Base-by-base conservation (phyloP, 2,888 invertebrate species). In the Biston stratarius region DNA sequence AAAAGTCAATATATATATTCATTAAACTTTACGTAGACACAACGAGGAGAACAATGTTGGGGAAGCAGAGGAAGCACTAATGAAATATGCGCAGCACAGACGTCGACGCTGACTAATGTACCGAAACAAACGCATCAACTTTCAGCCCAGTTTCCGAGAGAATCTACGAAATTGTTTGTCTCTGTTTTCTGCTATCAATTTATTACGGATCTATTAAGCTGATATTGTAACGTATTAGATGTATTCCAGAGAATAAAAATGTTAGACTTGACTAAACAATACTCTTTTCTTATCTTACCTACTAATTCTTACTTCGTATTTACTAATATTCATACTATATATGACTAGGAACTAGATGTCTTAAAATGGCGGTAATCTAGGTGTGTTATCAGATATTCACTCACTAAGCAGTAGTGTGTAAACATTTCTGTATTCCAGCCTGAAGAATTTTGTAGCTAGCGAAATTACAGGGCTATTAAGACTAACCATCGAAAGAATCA, bases 41-140 rank as follows among this genome's bases (percentile, higher is more conserved):
- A 86, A 88, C 87, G 88, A 88, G 86, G 84, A 84, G 82, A 87
- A 86, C 86, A 88, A 86, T 88, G 88, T 86, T 82, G 83, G 78
- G 48, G 81, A 79, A 77, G 80, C 80, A 81, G 74, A 70, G 72
- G 64, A 72, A 77, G 83, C 84, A 85, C 88, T 92, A 92, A 92
- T 92, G 90, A 92, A 92, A 92, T 90, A 88, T 88, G 86, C 85
- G 83, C 82, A 83, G 84, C 80, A 82, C 81, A 62, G 69, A 61
- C 64, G 66, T 56, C 59, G 83, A 80, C 83, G 77, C 81, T 72
- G 80, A 78, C 82, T 87, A 92, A 91, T 91, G 89, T 92, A 90
- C 81, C 87, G 90, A 84, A 88, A 88, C 85, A 84, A 87, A 87
- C 86, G 82, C 84, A 86, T 86, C 83, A 88, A 83, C 82, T 83